Conservation (phyloP, 2,888 invertebrate species). For the Polylopha cassiicola region DNA sequence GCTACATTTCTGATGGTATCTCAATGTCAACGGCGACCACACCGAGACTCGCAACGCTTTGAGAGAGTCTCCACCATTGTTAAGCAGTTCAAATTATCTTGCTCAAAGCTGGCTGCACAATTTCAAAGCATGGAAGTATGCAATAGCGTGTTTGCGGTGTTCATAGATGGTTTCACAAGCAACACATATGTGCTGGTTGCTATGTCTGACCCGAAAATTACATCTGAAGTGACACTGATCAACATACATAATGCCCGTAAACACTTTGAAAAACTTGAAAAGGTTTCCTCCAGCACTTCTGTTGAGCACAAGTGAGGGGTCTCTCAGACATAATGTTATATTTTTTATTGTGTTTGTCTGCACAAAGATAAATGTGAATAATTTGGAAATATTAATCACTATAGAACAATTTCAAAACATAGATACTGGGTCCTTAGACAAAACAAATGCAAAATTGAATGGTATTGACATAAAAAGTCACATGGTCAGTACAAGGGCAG, state of each 20-base stretch:
- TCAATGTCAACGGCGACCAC: constrained; percentile 93
- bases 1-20: constrained; percentile 99
- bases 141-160: constrained; percentile 97
- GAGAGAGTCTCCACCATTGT: constrained; percentile 99
- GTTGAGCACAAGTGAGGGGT: no score
- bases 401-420: no score
- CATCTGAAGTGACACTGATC: constrained; percentile 96
- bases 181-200: constrained; percentile 99
- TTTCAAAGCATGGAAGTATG: constrained; percentile 99
- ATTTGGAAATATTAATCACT: no score
- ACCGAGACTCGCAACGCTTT: constrained; percentile 97
- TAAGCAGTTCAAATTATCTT: constrained; percentile 99
- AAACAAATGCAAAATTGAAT: no score
- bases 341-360: no score
- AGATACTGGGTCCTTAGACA: no score
- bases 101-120: constrained; percentile 96
- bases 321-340: no score
- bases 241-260: constrained; percentile 98
- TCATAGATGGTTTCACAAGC: constrained; percentile 98
- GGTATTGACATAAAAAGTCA: no score
- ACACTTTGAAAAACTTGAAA: constrained; percentile 97
- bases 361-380: no score
- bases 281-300: constrained; percentile 80
- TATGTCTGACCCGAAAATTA: constrained; percentile 96
- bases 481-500: no score